phyloP scores from a whole-genome alignment of 1,140 invertebrate genomes.

The Drosophila tsacasi region DNA sequence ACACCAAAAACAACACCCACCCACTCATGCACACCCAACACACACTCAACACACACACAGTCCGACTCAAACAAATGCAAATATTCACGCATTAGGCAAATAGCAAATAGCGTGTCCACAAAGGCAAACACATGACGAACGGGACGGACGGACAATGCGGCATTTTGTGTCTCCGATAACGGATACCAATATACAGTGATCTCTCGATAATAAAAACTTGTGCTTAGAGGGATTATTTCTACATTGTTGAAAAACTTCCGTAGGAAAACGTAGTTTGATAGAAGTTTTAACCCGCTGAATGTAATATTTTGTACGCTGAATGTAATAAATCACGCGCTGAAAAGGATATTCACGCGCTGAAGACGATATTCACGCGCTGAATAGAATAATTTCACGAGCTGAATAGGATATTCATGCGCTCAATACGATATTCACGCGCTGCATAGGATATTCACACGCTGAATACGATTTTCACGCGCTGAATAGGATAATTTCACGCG shows the following conservation, averaged over 20 bases:
- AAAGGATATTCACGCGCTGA: background rate
- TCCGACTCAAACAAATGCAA: slow-evolving; percentile 12
- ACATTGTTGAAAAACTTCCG: background rate
- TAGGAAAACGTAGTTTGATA: background rate
- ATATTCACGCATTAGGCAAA: slow-evolving; percentile 27
- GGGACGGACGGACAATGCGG: slow-evolving; percentile 6
- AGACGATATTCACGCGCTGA: background rate
- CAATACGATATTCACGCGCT: background rate
- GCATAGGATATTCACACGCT: background rate
- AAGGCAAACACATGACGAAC: slow-evolving; percentile 3
- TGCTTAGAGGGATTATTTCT: background rate
- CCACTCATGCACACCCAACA: slow-evolving; percentile 35
- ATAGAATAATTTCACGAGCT: background rate
- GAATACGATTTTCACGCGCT: background rate
- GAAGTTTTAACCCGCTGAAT: background rate
- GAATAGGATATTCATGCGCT: background rate
- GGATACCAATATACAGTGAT: background rate
- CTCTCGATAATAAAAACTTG: background rate
- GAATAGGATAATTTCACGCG: background rate
- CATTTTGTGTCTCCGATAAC: slow-evolving; percentile 10
- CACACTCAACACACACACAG: slow-evolving; percentile 9
- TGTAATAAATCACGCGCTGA: background rate
- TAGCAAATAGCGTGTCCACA: slow-evolving; percentile 14
- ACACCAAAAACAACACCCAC: slow-evolving; percentile 19
- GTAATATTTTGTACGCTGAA: background rate